phyloP scores from a whole-genome alignment of 2,888 invertebrate species.

The Leptinotarsa peninsularis region DNA sequence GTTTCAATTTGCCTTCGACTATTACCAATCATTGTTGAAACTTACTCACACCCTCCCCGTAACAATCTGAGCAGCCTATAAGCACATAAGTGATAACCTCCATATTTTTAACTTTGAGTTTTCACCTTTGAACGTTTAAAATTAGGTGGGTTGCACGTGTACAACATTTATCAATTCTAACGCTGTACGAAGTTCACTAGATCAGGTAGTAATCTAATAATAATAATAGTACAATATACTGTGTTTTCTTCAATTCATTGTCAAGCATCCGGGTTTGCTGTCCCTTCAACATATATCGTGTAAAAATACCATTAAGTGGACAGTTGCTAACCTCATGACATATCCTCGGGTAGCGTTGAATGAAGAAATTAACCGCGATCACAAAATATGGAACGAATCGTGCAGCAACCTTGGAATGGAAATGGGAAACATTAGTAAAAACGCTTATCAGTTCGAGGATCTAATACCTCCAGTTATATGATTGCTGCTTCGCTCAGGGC shows the following conservation, averaged over 20 bases:
- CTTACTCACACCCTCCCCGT: too few species aligned
- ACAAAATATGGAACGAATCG: slow-evolving; percentile 8
- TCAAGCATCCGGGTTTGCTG: background rate
- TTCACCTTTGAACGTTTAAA: too few species aligned
- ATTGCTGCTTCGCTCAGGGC: background rate
- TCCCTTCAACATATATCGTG: background rate
- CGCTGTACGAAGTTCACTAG: too few species aligned
- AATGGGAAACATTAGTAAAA: slow-evolving; percentile 18
- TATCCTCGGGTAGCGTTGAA: background rate
- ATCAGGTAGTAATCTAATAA: too few species aligned
- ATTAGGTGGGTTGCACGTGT: too few species aligned
- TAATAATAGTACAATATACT: too few species aligned
- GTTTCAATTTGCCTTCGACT: too few species aligned
- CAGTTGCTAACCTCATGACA: background rate
- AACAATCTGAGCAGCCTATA: too few species aligned
- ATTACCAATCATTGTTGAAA: too few species aligned
- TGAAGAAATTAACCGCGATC: slow-evolving; percentile 11
- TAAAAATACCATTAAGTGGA: background rate
- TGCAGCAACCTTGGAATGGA: slow-evolving; percentile 4
- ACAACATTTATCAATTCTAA: too few species aligned
- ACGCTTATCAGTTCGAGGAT: slow-evolving; percentile 13
- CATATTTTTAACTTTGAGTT: too few species aligned
- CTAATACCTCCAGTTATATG: slow-evolving; percentile 10
- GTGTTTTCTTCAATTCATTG: background rate
- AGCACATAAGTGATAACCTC: too few species aligned